These are phyloP conservation scores for Hipposideros larvatus DNA, from an alignment of 2,797 vertebrate genomes.

Conservation along the genomic window DNA sequence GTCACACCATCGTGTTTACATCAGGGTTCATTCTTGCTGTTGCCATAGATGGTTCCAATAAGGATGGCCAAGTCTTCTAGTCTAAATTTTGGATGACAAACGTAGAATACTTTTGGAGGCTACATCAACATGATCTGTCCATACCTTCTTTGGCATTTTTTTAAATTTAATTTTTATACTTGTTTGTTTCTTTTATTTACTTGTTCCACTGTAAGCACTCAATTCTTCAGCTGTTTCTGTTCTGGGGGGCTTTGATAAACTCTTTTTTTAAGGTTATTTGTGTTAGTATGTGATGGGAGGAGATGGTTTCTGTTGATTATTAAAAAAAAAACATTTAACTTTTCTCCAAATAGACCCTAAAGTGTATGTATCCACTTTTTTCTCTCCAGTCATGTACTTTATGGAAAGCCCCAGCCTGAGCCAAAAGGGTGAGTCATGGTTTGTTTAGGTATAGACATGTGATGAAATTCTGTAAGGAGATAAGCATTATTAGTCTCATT, in stretches of 20 bases:
- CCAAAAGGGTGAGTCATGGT: background rate
- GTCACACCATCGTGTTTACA: background rate
- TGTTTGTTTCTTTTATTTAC: background rate
- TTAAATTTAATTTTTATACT: background rate
- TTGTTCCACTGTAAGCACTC: background rate
- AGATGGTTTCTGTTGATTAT: background rate
- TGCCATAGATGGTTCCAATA: background rate
- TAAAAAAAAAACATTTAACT: background rate
- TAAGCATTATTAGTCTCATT: background rate
- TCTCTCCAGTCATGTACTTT: background rate
- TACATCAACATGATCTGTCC: background rate
- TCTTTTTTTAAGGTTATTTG: background rate
- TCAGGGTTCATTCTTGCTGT: background rate
- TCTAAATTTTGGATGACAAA: background rate
- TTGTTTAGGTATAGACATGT: background rate
- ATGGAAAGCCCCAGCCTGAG: background rate
- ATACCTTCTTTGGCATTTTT: background rate
- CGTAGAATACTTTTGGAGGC: background rate
- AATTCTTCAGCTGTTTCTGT: background rate
- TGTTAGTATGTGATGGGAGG: background rate
- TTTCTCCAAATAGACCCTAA: background rate
- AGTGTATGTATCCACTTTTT: background rate
- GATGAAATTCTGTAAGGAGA: background rate
- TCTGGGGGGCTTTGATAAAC: background rate
- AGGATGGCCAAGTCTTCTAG: background rate